Base-by-base conservation (phyloP, 2,113 vertebrate genomes). In the Puma concolor region DNA sequence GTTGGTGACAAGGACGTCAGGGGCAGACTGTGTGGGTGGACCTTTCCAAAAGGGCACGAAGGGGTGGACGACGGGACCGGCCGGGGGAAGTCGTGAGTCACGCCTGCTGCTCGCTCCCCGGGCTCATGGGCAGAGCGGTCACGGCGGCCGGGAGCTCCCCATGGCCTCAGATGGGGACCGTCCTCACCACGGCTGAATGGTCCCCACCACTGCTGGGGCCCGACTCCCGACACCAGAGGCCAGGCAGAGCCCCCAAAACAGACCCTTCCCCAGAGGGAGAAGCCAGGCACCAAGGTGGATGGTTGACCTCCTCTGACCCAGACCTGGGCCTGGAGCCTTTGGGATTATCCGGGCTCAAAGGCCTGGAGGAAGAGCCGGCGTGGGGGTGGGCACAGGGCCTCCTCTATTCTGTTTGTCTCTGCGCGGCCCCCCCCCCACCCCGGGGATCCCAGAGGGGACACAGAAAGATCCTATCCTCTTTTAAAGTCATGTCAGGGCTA, bases 351-450 rank as follows among this genome's bases (percentile, higher is more conserved):
- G 21, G 33, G 66, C 3, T 14, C 33, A n/a, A 69, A 16, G 3
- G 8, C 31, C 66, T 17, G 16, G 67, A 10, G 33, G 7, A n/a
- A 16, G 33, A n/a, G 33, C 67, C 4, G 33, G 33, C 7, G 4
- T 36, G 33, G 33, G 67, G 33, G 7, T 36, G 50, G 50, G 50
- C 33, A 8, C 67, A 36, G 33, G 33, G 8, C 67, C 67, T 69
- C 67, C 33, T 19, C 4, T 36, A 4, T n/a, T 71, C 66, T 33
- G 0, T 36, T 17, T 10, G 33, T 21, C n/a, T 71, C 17, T 71
- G 67, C 19, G 16, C 41, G 7, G 7, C 1, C 44, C 44, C 44
- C 7, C 7, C 1, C 1, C 44, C 7, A 2, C 6, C n/a, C 63
- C 27, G 67, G n/a, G n/a, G 8, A 71, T 13, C 50, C 11, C 50